These are phyloP conservation scores for Scolanthus callimorphus DNA, from an alignment of 92 coral and sea anemone genomes.

Conservation along the genomic window DNA sequence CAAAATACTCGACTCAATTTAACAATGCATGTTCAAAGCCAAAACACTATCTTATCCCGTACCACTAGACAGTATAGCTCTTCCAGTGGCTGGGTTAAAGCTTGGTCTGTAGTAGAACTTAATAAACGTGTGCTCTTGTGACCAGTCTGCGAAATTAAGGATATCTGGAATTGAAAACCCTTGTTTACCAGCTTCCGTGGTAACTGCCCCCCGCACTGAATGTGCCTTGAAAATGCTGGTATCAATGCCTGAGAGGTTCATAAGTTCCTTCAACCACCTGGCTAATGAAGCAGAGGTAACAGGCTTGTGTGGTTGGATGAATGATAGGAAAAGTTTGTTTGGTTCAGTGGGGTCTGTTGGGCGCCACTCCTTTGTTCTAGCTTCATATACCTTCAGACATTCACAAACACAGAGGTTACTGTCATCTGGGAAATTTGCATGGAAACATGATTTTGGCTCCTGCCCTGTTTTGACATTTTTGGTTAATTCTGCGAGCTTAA, in stretches of 20 bases:
- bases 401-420: slow-evolving; percentile 18
- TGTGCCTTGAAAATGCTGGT: slow-evolving; percentile 32
- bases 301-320: slow-evolving; percentile 22
- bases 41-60: background rate
- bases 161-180: slow-evolving; percentile 28
- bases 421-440: slow-evolving; percentile 33
- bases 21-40: slow-evolving; percentile 64
- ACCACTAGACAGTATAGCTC: slow-evolving; percentile 28
- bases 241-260: slow-evolving; percentile 22
- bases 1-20: no score
- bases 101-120: slow-evolving; percentile 28
- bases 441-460: slow-evolving; percentile 23
- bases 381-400: slow-evolving; percentile 23
- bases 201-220: slow-evolving; percentile 28
- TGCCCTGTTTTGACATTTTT: slow-evolving; percentile 3
- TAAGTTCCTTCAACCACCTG: slow-evolving; percentile 28
- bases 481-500: no score
- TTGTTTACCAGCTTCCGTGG: slow-evolving; percentile 31
- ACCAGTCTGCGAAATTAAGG: slow-evolving; percentile 42
- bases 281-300: slow-evolving; percentile 26
- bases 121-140: slow-evolving; percentile 18
- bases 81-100: slow-evolving; percentile 31
- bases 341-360: background rate
- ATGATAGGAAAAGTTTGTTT: slow-evolving; percentile 3
- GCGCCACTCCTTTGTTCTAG: slow-evolving; percentile 5